These are phyloP conservation scores for Odontocerum albicorne DNA, from an alignment of 2,888 invertebrate species.

Conservation along the genomic window DNA sequence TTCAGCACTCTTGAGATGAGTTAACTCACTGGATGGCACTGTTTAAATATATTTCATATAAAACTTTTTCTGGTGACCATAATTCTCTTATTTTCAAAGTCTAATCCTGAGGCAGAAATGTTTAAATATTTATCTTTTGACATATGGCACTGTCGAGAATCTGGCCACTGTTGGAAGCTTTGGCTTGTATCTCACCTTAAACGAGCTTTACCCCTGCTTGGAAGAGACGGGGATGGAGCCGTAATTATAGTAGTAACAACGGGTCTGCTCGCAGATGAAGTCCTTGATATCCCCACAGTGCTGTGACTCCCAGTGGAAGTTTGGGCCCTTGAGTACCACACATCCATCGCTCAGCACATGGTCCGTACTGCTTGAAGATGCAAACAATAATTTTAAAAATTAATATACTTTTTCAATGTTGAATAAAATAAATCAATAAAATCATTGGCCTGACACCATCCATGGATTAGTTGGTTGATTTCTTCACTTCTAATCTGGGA, in stretches of 20 bases:
- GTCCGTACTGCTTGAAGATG: constrained; percentile 48
- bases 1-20: too few relatives aligned
- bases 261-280: constrained; percentile 88
- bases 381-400: too few relatives aligned
- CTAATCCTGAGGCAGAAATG: too few relatives aligned
- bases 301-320: constrained; percentile 79
- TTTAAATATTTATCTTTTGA: too few relatives aligned
- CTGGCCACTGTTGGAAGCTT: constrained; percentile 56
- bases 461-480: too few relatives aligned
- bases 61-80: too few relatives aligned
- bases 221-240: constrained; percentile 88
- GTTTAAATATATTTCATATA: too few relatives aligned
- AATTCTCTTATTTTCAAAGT: too few relatives aligned
- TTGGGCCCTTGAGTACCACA: constrained; percentile 75
- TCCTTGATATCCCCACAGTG: constrained; percentile 83
- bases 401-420: background rate
- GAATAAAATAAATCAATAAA: background rate
- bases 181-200: constrained; percentile 67
- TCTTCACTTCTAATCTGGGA: too few relatives aligned
- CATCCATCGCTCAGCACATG: constrained; percentile 68
- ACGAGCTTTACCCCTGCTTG: constrained; percentile 82
- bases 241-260: constrained; percentile 90
- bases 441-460: too few relatives aligned
- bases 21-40: too few relatives aligned
- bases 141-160: constrained; percentile 29